phyloP scores from a whole-genome alignment of 2,113 vertebrate genomes.

The Syngnathus floridae region DNA sequence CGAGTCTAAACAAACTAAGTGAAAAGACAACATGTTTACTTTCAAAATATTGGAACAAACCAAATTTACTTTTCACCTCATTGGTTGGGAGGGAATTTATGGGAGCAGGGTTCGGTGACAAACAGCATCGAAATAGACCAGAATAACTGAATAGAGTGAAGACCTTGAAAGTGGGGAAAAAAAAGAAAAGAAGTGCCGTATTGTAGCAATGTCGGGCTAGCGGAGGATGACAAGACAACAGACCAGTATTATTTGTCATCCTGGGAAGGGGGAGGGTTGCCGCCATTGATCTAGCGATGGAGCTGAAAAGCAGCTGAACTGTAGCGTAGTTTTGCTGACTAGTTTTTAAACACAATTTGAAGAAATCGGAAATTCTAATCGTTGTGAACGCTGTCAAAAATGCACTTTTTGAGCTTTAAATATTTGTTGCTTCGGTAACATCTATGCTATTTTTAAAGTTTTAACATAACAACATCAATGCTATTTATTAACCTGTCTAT shows the following conservation, averaged over 20 bases:
- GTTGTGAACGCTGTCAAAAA: too few relatives aligned
- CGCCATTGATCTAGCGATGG: too few relatives aligned
- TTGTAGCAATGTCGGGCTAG: background rate
- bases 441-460: too few relatives aligned
- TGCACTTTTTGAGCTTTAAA: too few relatives aligned
- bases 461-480: too few relatives aligned
- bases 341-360: too few relatives aligned
- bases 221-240: background rate
- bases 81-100: background rate
- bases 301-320: too few relatives aligned
- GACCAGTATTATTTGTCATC: background rate
- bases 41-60: background rate
- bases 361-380: too few relatives aligned
- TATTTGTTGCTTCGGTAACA: too few relatives aligned
- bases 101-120: background rate
- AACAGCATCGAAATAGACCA: background rate
- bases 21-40: background rate
- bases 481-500: background rate
- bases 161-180: background rate
- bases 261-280: too few relatives aligned
- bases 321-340: too few relatives aligned
- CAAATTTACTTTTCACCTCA: background rate
- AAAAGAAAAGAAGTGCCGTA: background rate
- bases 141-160: background rate
- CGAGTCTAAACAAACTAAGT: background rate